phyloP scores from a whole-genome alignment of 2,888 invertebrate genomes.

The Stictocephala bisonia region DNA sequence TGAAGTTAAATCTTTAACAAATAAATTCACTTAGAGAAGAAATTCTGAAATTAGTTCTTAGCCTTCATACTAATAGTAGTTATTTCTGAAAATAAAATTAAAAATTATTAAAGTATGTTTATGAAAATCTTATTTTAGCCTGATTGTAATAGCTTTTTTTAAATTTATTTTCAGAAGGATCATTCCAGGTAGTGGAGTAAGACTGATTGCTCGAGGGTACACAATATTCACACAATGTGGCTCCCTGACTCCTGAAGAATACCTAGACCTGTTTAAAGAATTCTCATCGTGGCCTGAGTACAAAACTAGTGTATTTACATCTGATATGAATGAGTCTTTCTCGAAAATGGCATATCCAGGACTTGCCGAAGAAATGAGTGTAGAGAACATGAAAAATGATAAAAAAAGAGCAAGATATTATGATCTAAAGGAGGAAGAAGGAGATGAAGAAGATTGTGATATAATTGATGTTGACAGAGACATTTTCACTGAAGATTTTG shows the following conservation, averaged over 20 bases:
- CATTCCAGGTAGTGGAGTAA: slow-evolving; percentile 21
- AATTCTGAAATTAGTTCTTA: no score
- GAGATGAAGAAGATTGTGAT: neutral
- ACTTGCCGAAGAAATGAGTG: no score
- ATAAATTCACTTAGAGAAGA: no score
- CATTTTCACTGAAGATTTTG: neutral
- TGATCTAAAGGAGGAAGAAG: neutral
- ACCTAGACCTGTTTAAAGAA: neutral
- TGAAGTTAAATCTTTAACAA: no score
- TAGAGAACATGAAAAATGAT: no score
- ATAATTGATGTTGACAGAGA: no score
- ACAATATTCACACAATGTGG: slow-evolving; percentile 28
- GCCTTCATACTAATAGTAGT: no score
- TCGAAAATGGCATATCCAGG: neutral
- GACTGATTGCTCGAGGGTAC: slow-evolving; percentile 16
- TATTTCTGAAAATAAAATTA: no score
- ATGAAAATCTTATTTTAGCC: no score
- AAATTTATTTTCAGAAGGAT: neutral
- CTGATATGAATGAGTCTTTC: neutral
- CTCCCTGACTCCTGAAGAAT: neutral
- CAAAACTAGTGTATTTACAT: neutral
- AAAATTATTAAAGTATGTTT: no score
- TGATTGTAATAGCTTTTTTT: no score
- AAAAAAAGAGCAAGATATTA: no score
- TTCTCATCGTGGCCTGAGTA: slow-evolving; percentile 30